Evolutionary conservation across 2,888 invertebrate genomes (phyloP).

Genomic region (Ophonus ardosiacus): DNA sequence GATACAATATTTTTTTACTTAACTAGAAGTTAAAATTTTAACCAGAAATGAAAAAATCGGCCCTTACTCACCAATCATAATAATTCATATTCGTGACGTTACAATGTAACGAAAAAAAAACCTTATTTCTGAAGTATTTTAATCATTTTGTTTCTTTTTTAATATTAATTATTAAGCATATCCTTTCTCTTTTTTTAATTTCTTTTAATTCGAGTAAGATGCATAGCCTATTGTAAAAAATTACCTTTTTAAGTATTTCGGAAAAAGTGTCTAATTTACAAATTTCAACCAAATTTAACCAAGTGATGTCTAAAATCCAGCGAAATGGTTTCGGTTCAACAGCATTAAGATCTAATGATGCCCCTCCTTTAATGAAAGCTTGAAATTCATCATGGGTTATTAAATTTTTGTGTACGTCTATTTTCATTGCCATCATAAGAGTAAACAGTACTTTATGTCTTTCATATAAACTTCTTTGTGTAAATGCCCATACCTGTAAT

Average conservation of each 20-base stretch:
- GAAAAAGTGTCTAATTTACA: slow-evolving; percentile 89
- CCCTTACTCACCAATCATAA: too few species aligned
- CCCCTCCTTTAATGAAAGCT: slow-evolving; percentile 97
- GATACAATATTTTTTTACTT: too few species aligned
- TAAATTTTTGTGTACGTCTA: slow-evolving; percentile 89
- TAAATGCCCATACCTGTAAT: slow-evolving; percentile 89
- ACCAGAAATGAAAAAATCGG: too few species aligned
- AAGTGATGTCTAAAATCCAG: slow-evolving; percentile 97
- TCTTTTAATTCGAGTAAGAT: too few species aligned
- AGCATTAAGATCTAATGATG: slow-evolving; percentile 94
- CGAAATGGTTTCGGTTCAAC: slow-evolving; percentile 94
- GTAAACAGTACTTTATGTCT: slow-evolving; percentile 95
- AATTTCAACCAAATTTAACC: slow-evolving; percentile 96
- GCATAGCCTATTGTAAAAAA: too few species aligned
- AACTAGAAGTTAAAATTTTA: too few species aligned
- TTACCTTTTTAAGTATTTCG: slow-evolving; percentile 87
- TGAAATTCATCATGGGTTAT: slow-evolving; percentile 95
- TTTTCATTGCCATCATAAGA: slow-evolving; percentile 95
- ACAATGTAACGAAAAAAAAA: too few species aligned
- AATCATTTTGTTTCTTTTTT: too few species aligned
- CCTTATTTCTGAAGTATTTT: too few species aligned
- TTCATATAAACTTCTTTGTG: slow-evolving; percentile 94
- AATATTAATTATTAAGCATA: too few species aligned
- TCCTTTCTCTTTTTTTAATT: too few species aligned
- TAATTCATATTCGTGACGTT: too few species aligned